phyloP scores from a whole-genome alignment of 2,797 vertebrate genomes.

The Brotula barbata region DNA sequence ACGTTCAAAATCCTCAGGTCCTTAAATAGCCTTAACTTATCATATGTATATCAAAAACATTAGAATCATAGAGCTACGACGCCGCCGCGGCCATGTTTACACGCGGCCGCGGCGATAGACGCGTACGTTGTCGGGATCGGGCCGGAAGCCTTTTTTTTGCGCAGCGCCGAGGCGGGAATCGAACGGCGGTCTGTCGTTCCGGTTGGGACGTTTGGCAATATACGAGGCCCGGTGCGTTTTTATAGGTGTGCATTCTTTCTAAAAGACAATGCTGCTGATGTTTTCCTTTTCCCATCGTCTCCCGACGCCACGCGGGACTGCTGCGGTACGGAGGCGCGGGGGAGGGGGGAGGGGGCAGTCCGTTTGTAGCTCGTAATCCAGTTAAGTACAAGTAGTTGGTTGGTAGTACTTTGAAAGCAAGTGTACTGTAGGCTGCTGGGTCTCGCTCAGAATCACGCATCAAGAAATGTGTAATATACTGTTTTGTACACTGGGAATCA shows the following conservation, averaged over 20 bases:
- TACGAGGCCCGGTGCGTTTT: constrained; percentile 69
- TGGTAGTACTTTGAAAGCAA: constrained; percentile 74
- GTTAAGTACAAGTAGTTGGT: constrained; percentile 70
- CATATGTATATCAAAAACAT: constrained; percentile 71
- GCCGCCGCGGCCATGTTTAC: constrained; percentile 67
- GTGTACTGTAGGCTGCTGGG: constrained; percentile 72
- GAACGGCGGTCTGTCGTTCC: constrained; percentile 61
- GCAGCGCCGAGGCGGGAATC: constrained; percentile 51
- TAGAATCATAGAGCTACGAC: constrained; percentile 55
- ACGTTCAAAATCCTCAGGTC: constrained; percentile 85
- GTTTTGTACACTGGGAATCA: constrained; percentile 85
- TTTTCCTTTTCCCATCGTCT: constrained; percentile 73
- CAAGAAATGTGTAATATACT: constrained; percentile 78
- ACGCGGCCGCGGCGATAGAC: constrained; percentile 64
- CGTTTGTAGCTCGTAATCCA: constrained; percentile 77
- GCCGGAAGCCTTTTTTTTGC: constrained; percentile 42
- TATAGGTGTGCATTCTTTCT: constrained; percentile 71
- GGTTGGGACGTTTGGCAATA: constrained; percentile 71
- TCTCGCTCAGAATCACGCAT: constrained; percentile 72
- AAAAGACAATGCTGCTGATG: constrained; percentile 76
- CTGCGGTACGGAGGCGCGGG: constrained; percentile 58
- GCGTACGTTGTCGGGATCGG: constrained; percentile 40
- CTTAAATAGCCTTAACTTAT: constrained; percentile 86
- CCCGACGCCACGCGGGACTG: constrained; percentile 73
- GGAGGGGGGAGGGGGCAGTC: constrained; percentile 47